Percentiles rank a stretch among this genome's conserved stretches.
phyloP scores from a whole-genome alignment of 2,113 vertebrate species.

The Misgurnus anguillicaudatus region DNA sequence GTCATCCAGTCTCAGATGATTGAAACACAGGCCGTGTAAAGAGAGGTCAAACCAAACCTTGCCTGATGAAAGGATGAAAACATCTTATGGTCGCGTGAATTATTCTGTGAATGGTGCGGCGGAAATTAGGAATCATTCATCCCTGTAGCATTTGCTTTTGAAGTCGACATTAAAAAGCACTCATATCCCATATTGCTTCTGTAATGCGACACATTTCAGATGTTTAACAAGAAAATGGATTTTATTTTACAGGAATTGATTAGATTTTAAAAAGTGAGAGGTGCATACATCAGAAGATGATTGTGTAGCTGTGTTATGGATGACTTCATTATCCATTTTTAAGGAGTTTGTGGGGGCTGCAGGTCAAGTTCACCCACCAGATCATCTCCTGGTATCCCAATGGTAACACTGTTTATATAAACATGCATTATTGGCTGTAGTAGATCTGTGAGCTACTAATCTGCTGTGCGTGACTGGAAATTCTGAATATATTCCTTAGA shows the following conservation, averaged over 20 bases:
- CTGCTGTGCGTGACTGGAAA: constrained; percentile 1
- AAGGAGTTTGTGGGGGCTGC: background rate
- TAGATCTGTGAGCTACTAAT: background rate
- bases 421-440: background rate
- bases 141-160: background rate
- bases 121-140: background rate
- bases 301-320: too few species aligned
- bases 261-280: background rate
- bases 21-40: constrained; percentile 2
- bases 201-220: too few species aligned
- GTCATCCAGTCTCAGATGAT: background rate
- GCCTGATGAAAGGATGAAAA: constrained; percentile 7
- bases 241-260: background rate
- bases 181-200: too few species aligned
- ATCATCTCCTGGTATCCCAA: background rate
- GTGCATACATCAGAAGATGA: background rate
- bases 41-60: constrained; percentile 20
- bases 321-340: background rate
- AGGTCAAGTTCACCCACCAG: background rate
- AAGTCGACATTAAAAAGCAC: too few species aligned
- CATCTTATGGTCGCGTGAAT: background rate
- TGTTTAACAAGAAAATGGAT: background rate
- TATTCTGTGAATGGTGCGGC: background rate
- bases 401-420: background rate
- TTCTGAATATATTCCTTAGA: constrained; percentile 4